Evolutionary conservation across 2,888 invertebrate species (phyloP).

Genomic region (Carabus problematicus): DNA sequence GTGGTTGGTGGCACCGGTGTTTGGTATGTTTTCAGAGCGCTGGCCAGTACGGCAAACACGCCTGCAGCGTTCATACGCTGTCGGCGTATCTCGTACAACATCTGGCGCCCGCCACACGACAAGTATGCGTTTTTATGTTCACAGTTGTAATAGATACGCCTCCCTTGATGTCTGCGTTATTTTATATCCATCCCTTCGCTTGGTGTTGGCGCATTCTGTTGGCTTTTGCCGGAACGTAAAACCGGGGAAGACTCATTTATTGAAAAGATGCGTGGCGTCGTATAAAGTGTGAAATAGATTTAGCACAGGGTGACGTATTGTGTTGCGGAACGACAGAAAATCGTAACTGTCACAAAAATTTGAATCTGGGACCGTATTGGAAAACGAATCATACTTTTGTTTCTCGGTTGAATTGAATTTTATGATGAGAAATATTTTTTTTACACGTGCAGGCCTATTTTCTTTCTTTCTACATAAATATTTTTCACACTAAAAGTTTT

Average conservation of each 20-base stretch:
- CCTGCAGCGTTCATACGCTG: slow-evolving; percentile 3
- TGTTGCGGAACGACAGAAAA: background rate
- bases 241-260: slow-evolving; percentile 39
- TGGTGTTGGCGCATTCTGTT: slow-evolving; percentile 20
- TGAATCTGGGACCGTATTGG: slow-evolving; percentile 1
- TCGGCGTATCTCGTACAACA: slow-evolving; percentile 19
- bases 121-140: slow-evolving; percentile 42
- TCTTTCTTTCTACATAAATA: too few relatives aligned
- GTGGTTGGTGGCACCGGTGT: too few relatives aligned
- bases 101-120: slow-evolving; percentile 38
- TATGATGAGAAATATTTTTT: too few relatives aligned
- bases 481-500: too few relatives aligned
- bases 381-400: background rate
- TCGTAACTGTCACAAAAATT: slow-evolving; percentile 5
- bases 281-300: slow-evolving; percentile 31
- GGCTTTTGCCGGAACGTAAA: slow-evolving; percentile 33
- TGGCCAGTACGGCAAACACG: slow-evolving; percentile 1
- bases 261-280: slow-evolving; percentile 30
- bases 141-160: slow-evolving; percentile 39
- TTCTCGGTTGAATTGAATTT: too few relatives aligned
- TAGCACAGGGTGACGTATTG: background rate
- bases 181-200: slow-evolving; percentile 25
- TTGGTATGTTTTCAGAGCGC: too few relatives aligned
- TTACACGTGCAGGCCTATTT: too few relatives aligned
- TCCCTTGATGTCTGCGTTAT: slow-evolving; percentile 41